Evolutionary conservation across 2,888 invertebrate genomes (phyloP).

Genomic region (Aphidoletes aphidimyza): DNA sequence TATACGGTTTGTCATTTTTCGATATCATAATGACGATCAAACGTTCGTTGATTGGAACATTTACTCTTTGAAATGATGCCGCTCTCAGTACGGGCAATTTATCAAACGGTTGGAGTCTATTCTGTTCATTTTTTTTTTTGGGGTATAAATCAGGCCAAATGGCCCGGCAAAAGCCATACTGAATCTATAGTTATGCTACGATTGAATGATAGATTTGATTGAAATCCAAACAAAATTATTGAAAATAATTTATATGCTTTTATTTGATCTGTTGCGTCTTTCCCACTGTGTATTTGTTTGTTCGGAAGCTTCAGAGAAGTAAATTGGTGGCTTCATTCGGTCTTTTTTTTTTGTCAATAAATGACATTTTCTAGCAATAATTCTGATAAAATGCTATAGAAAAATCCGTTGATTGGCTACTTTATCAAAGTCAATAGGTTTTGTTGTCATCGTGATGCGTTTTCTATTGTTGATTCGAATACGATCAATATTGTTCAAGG

Average conservation of each 20-base stretch:
- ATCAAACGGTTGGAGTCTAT: not conserved
- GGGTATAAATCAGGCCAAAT: too few relatives aligned
- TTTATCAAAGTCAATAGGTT: slow-evolving; percentile 15
- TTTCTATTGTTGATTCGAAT: not conserved
- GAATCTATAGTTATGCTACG: not conserved
- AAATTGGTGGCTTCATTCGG: not conserved
- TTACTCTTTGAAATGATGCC: not conserved
- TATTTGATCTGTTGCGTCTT: not conserved
- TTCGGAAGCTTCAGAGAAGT: slow-evolving; percentile 35
- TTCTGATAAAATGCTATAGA: slow-evolving; percentile 8
- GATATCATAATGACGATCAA: slow-evolving; percentile 41
- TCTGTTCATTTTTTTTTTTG: not conserved
- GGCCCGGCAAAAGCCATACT: not conserved
- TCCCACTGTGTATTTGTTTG: not conserved
- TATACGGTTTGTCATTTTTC: not conserved
- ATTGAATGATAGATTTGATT: not conserved
- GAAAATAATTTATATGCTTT: slow-evolving; percentile 31
- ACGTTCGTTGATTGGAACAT: not conserved
- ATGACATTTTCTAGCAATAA: slow-evolving; percentile 31
- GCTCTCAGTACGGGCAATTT: not conserved
- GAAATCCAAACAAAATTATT: slow-evolving; percentile 11
- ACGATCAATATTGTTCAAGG: not conserved
- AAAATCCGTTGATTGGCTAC: slow-evolving; percentile 36
- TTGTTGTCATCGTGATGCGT: not conserved
- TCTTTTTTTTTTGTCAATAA: not conserved